Percentiles rank a stretch among this genome's conserved stretches.
These are phyloP conservation scores for Pyrochroa serraticornis DNA, from an alignment of 2,888 invertebrate genomes.

Conservation along the genomic window DNA sequence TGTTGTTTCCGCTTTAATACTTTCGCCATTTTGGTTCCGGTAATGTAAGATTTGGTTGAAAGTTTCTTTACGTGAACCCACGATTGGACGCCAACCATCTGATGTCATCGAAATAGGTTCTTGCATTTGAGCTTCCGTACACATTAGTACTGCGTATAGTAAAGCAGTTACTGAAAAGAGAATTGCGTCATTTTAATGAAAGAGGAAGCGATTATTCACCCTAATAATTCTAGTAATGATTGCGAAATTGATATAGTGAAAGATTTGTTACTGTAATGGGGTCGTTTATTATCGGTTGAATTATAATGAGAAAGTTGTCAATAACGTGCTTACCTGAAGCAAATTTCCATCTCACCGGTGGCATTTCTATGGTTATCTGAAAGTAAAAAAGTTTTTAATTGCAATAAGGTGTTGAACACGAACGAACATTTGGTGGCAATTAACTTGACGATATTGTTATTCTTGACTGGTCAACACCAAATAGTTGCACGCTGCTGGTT, in stretches of 20 bases:
- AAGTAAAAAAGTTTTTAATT: slow-evolving; percentile 13
- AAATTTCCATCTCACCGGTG: slow-evolving; percentile 46
- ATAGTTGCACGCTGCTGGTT: slow-evolving; percentile 13
- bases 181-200: too few species aligned
- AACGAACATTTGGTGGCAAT: neutral
- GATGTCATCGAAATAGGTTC: slow-evolving; percentile 60
- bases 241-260: neutral
- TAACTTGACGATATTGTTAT: slow-evolving; percentile 4
- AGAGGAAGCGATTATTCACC: too few species aligned
- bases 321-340: slow-evolving; percentile 30
- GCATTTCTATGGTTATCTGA: slow-evolving; percentile 36
- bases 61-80: slow-evolving; percentile 50
- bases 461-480: slow-evolving; percentile 1
- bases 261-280: slow-evolving; percentile 3
- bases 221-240: too few species aligned
- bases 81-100: slow-evolving; percentile 68
- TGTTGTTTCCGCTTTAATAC: slow-evolving; percentile 37
- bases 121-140: slow-evolving; percentile 29
- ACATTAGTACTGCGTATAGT: neutral
- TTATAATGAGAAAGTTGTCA: slow-evolving; percentile 5
- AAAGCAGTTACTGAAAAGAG: neutral
- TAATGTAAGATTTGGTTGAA: slow-evolving; percentile 37
- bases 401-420: neutral
- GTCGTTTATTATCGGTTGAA: slow-evolving; percentile 2
- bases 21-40: slow-evolving; percentile 43